Base-by-base conservation (phyloP, 2,113 vertebrate species). In the Epinephelus lanceolatus region DNA sequence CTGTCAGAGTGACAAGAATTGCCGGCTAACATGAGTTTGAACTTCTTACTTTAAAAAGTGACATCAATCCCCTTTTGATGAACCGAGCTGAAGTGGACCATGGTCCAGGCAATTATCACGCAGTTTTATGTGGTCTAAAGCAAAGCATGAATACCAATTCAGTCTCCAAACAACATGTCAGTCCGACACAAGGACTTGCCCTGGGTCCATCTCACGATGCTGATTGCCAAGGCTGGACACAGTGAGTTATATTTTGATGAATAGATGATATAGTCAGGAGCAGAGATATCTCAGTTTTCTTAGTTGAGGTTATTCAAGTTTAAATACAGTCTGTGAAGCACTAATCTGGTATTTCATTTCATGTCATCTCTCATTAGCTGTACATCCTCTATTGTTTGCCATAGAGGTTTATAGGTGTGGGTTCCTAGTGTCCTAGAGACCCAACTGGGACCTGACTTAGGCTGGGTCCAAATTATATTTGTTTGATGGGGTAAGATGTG, bases 211-310 rank as follows among this genome's bases (percentile, higher is more conserved):
- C 17, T 30, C 18, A n/a, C 25, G 17, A 63, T 57, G n/a, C 62
- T 51, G 42, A 76, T 17, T 68, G 74, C 14, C 49, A 81, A 61
- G 69, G 40, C 33, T 23, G 52, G 55, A 71, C 14, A 56, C 19
- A 37, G 15, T 18, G 27, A 15, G 53, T 37, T 23, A 25, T 30
- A 45, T 17, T 61, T 74, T 63, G 49, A 10, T 40, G 19, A 69
- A 27, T 17, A 2, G 55, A 37, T 84, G 0, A 17, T 30, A 40
- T 30, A 19, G 49, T 62, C 53, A 49, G 13, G 13, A 6, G 13
- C 40, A 60, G n/a, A n/a, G 4, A 51, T 47, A 12, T 75, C 56
- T 74, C 8, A 6, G 19, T 33, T 78, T 23, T 8, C n/a, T 53
- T 18, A 40, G 2, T 56, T 51, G 6, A 0, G 37, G 7, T 47